Evolutionary conservation across 2,888 invertebrate species (phyloP), one percentile per base, ranked within the genome.

Genomic region (Caenorhabditis panamensis): DNA sequence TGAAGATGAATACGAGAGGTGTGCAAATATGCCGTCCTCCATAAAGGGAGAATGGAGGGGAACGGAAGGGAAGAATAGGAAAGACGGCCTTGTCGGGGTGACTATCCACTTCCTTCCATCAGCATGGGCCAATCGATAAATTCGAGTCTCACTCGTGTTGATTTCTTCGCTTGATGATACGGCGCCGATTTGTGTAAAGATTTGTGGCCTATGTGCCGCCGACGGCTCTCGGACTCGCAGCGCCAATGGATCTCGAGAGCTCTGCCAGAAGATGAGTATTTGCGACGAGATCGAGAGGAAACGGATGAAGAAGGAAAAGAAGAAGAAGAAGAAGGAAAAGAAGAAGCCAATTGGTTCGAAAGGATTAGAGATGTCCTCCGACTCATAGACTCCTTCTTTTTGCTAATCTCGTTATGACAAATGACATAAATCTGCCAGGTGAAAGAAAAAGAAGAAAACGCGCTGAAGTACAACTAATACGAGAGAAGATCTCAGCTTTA

Each of bases 321-420:
- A 22, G 67, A n/a, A 53, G 31, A 56, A 18, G 56, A 59, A 59
- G 59, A 62, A 61, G 51, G 56, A 62, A 24, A 59, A 49, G 64
- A 66, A 66, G 66, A 71, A 69, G 71, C 69, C 71, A 78, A 71
- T 66, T 71, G 78, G 61, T 66, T 71, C 31, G 66, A 59, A 59
- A 73, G 64, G 75, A 75, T 75, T 75, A 75, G 75, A 75, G 36
- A 61, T 56, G 31, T 47, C 53, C 62, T 71, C 54, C 61, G 37
- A 59, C 31, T 59, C 58, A 37, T 58, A 58, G 58, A 58, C 58
- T 53, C n/a, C n/a, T n/a, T 51, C 28, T 41, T 31, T 28, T 44
- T 66, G 59, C 66, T 75, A 75, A 75, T 75, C 75, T 75, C 61
- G 66, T 75, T 75, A 75, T 66, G 66, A 66, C 36, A 68, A 68